Evolutionary conservation across 2,888 invertebrate genomes (phyloP).

Genomic region (Philereme vetulata): DNA sequence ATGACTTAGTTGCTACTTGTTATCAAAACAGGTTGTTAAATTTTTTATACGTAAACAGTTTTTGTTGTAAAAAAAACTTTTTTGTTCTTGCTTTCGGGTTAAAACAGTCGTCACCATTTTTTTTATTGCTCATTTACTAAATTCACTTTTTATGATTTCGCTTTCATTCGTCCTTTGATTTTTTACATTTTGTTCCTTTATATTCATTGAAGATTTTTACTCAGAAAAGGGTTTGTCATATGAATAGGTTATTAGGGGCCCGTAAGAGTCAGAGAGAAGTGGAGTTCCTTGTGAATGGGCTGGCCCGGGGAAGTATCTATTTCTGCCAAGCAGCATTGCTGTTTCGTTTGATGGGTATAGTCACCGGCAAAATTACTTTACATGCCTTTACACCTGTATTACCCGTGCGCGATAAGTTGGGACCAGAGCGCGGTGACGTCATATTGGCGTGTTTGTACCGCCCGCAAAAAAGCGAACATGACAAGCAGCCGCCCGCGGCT

Average conservation of each 20-base stretch:
- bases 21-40: neutral
- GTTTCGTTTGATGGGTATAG: too few relatives aligned
- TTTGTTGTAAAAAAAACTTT: slow-evolving; percentile 1
- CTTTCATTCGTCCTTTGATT: slow-evolving; percentile 56
- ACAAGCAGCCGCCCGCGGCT: too few relatives aligned
- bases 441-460: too few relatives aligned
- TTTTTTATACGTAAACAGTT: neutral
- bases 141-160: slow-evolving; percentile 49
- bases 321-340: too few relatives aligned
- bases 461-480: too few relatives aligned
- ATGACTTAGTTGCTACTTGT: neutral
- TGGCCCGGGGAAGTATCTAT: too few relatives aligned
- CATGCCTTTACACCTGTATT: too few relatives aligned
- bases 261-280: too few relatives aligned
- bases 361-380: too few relatives aligned
- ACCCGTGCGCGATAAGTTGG: too few relatives aligned
- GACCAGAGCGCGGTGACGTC: too few relatives aligned
- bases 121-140: slow-evolving; percentile 32
- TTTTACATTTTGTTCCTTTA: slow-evolving; percentile 46
- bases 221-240: slow-evolving; percentile 63
- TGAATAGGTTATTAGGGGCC: slow-evolving; percentile 47
- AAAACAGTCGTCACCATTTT: slow-evolving; percentile 22
- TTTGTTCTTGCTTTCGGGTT: neutral
- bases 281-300: too few relatives aligned
- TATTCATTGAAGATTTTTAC: slow-evolving; percentile 51